A percentile compares a stretch with the other conserved stretches of the same genome.
phyloP scores from a whole-genome alignment of 1,140 invertebrate genomes.

The Venturia canescens region DNA sequence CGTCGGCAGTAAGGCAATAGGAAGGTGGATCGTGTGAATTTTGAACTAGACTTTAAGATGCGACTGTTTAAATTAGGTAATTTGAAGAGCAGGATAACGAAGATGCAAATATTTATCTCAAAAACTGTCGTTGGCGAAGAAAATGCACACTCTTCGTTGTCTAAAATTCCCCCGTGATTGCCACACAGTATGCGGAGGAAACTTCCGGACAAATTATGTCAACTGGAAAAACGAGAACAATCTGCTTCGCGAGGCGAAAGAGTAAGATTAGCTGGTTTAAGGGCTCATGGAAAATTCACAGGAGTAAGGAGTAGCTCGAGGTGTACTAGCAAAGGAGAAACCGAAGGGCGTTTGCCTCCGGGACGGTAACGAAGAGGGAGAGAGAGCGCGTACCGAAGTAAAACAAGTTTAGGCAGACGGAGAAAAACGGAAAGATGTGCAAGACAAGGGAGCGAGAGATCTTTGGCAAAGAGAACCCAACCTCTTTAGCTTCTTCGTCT shows the following conservation, averaged over 20 bases:
- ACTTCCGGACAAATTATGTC: background rate
- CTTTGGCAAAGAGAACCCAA: background rate
- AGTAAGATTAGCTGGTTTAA: background rate
- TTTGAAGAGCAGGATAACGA: no score
- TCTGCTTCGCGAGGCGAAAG: background rate
- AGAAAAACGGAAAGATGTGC: background rate
- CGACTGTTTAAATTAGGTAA: no score
- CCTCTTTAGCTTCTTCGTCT: constrained; percentile 10
- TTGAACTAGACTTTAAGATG: no score
- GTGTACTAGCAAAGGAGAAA: background rate
- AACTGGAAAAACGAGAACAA: background rate
- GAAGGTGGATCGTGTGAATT: background rate
- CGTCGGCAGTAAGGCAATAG: background rate
- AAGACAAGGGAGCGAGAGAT: background rate
- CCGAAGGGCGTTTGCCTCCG: background rate
- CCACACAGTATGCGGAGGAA: background rate
- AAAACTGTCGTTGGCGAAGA: background rate
- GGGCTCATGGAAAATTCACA: background rate
- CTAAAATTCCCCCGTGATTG: no score
- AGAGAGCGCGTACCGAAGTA: background rate
- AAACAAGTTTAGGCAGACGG: background rate
- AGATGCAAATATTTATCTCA: background rate
- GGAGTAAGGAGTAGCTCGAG: background rate
- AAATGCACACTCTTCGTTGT: background rate
- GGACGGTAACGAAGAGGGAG: background rate